Evolutionary conservation across 2,797 vertebrate genomes (phyloP), one percentile per base, ranked within the genome.

Genomic region (Siniperca scherzeri): DNA sequence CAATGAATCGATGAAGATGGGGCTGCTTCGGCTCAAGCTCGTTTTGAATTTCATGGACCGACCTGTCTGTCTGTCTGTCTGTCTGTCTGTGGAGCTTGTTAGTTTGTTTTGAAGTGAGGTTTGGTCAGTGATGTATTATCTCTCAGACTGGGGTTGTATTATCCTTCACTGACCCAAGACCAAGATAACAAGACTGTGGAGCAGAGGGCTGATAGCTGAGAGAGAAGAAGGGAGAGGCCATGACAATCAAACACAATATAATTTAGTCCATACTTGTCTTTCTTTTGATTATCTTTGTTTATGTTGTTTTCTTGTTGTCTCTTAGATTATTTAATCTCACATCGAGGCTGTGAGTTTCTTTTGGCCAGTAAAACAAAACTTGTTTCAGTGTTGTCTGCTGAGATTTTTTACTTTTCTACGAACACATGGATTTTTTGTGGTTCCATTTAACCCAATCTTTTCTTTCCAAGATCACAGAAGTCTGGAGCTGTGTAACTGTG

Each of bases 61-160:
- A 19, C 16, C 50, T 12, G 22, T 22, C 73, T 65, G 71, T 59
- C 30, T 38, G 33, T 53, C 65, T 36, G 57, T 46, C 59, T 16
- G 50, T 64, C 38, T 42, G 70, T 80, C 71, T 62, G 73, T 36
- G 44, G 56, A 68, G 75, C 88, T 89, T 83, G 75, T 81, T 81
- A 83, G 72, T 74, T 74, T 75, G 80, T 85, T 83, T 74, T 87
- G 70, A 87, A 83, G 68, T 8, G 25, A 61, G 64, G 53, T 55
- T 73, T 30, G 33, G 60, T 30, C 5, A 0, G 72, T 52, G 57
- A 80, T 59, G 59, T 61, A 30, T 76, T 42, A 42, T 60, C 61
- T 71, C 60, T 68, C 79, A 79, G 77, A 40, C 56, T 74, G 64
- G 52, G 59, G 21, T 33, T 38, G 70, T 46, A 61, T 80, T 64